Base-by-base conservation (phyloP, 2,797 vertebrate species). In the Scomberomorus guttatus region DNA sequence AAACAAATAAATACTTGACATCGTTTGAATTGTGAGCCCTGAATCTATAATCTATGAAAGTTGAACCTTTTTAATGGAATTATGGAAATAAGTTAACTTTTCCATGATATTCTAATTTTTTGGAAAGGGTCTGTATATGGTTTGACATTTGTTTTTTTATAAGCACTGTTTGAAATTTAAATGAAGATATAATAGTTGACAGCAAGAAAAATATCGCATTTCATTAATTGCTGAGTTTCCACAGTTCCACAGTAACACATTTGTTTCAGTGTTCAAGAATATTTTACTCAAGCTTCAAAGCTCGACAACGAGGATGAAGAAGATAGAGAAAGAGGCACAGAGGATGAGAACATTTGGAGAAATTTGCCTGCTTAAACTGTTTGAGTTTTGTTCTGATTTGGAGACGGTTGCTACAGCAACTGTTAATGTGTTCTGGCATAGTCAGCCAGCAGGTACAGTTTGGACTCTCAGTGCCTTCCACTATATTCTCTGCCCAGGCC, bases 351-450 rank as follows among this genome's bases (percentile, higher is more conserved):
- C 57, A 75, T 72, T 65, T 74, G 62, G 51, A 82, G 71, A 71
- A 81, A 85, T 79, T 34, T 72, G 42, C 79, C 22, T 39, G 65
- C 58, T 69, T 44, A 65, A 84, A 86, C 57, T 75, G 77, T 76
- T 75, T 1, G 15, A 44, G 34, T 87, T 73, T 72, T 69, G 25
- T 13, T 67, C 42, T 77, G 48, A 78, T 88, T 87, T 67, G 60
- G 72, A 80, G 57, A 72, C 1, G 48, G 87, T 91, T 87, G 82
- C 88, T 64, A 87, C 56, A 88, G 90, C 86, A 91, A 90, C 88
- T 50, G 82, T 60, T 78, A 80, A 79, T 80, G 80, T 88, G 83
- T 76, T 82, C 76, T 82, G 27, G 62, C 73, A 29, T 65, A 55
- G 62, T 72, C 79, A n/a, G n/a, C 82, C 73, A 48, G 75, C n/a